phyloP scores from a whole-genome alignment of 2,888 invertebrate species.

The Phymatocera aterrima region DNA sequence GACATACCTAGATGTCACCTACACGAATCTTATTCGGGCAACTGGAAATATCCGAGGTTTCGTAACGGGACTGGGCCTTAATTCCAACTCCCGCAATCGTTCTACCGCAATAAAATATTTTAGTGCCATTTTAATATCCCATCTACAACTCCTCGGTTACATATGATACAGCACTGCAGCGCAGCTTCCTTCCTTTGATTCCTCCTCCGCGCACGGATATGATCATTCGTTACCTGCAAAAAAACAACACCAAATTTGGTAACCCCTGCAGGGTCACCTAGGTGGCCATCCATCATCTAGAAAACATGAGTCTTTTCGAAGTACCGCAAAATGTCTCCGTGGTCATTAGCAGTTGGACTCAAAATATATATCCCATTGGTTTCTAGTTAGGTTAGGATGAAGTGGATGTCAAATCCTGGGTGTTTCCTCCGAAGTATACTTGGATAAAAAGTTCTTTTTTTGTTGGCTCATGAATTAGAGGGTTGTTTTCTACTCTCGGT shows the following conservation, averaged over 20 bases:
- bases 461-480: background rate
- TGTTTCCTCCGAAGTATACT: background rate
- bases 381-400: too few relatives aligned
- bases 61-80: constrained; percentile 16
- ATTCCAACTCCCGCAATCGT: background rate
- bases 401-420: too few relatives aligned
- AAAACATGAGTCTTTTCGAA: too few relatives aligned
- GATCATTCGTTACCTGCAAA: too few relatives aligned
- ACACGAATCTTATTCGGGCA: constrained; percentile 15
- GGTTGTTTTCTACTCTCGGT: background rate
- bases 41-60: background rate
- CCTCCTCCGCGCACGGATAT: too few relatives aligned
- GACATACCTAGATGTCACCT: constrained; percentile 42
- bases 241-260: too few relatives aligned
- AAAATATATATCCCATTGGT: too few relatives aligned
- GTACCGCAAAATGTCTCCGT: too few relatives aligned
- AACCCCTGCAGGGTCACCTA: too few relatives aligned
- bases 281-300: too few relatives aligned
- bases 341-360: too few relatives aligned
- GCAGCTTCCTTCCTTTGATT: too few relatives aligned
- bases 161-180: background rate
- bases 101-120: background rate
- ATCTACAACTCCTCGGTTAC: background rate
- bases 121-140: background rate
- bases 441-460: background rate